Percentiles rank a stretch among this genome's conserved stretches.
These are phyloP conservation scores for Pelusios castaneus DNA, from an alignment of 2,113 vertebrate species.

Conservation along the genomic window DNA sequence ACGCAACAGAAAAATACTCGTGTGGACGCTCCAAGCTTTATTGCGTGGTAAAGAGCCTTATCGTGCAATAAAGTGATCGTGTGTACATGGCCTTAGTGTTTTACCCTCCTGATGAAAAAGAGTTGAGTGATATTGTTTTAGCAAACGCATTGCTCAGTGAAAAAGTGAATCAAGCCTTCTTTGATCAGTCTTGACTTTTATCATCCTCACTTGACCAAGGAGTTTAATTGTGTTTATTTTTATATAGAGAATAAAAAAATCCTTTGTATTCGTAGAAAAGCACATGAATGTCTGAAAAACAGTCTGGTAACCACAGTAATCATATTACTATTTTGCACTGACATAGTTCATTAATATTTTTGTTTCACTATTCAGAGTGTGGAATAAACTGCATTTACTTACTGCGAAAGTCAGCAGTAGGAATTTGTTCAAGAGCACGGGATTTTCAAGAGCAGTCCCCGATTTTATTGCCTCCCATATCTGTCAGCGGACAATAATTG, in stretches of 20 bases:
- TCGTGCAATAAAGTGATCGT: too few relatives aligned
- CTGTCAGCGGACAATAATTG: slow-evolving; percentile 69
- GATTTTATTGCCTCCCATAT: slow-evolving; percentile 93
- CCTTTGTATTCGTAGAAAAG: neutral
- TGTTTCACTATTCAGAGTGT: neutral
- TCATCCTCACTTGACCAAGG: neutral
- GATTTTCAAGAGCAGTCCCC: slow-evolving; percentile 87
- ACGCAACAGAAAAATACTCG: too few relatives aligned
- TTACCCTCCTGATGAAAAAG: neutral
- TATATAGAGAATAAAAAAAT: neutral
- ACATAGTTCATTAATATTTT: neutral
- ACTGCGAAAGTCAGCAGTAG: slow-evolving; percentile 95
- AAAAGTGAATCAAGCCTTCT: neutral
- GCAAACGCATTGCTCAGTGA: neutral
- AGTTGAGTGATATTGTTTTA: neutral
- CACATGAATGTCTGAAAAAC: neutral
- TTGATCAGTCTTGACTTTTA: neutral
- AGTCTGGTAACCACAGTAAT: neutral
- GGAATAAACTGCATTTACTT: slow-evolving; percentile 54
- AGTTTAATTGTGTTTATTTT: neutral
- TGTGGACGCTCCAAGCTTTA: too few relatives aligned
- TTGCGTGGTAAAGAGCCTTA: too few relatives aligned
- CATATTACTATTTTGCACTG: neutral
- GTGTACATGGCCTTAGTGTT: too few relatives aligned
- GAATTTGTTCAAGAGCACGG: slow-evolving; percentile 89